These are phyloP conservation scores for Podotricha telesiphe DNA, from an alignment of 2,888 invertebrate species.

Conservation along the genomic window DNA sequence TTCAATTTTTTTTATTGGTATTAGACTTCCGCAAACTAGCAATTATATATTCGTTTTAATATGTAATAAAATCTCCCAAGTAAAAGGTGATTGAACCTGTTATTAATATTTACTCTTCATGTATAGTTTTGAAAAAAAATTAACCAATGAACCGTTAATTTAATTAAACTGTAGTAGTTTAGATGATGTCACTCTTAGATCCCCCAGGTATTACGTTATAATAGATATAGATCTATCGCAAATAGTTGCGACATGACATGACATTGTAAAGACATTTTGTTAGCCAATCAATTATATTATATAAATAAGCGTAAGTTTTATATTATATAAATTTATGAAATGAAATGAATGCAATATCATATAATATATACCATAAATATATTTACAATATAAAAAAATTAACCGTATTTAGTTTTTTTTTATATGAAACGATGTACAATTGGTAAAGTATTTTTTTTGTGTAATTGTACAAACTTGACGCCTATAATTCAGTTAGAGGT, in stretches of 20 bases:
- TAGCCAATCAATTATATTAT: not conserved
- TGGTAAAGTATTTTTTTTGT: too few relatives aligned
- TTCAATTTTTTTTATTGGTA: not conserved
- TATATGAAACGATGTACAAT: too few relatives aligned
- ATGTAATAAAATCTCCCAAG: not conserved
- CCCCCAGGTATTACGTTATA: conserved; percentile 10
- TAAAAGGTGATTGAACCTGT: not conserved
- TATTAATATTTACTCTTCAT: not conserved
- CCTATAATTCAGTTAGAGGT: too few relatives aligned
- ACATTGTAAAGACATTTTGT: not conserved
- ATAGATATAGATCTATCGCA: too few relatives aligned
- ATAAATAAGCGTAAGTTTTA: not conserved
- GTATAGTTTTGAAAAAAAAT: not conserved
- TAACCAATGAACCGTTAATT: too few relatives aligned
- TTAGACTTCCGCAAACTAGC: not conserved
- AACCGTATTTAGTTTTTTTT: too few relatives aligned
- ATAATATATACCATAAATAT: too few relatives aligned
- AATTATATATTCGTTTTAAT: not conserved
- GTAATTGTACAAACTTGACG: too few relatives aligned
- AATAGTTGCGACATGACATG: not conserved
- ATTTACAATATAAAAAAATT: too few relatives aligned
- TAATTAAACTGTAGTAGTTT: not conserved
- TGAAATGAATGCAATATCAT: too few relatives aligned
- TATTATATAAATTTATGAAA: not conserved
- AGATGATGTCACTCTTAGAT: not conserved